A percentile compares a stretch with the other conserved stretches of the same genome.
phyloP scores from a whole-genome alignment of 2,797 vertebrate genomes.

The Remorina albescens region DNA sequence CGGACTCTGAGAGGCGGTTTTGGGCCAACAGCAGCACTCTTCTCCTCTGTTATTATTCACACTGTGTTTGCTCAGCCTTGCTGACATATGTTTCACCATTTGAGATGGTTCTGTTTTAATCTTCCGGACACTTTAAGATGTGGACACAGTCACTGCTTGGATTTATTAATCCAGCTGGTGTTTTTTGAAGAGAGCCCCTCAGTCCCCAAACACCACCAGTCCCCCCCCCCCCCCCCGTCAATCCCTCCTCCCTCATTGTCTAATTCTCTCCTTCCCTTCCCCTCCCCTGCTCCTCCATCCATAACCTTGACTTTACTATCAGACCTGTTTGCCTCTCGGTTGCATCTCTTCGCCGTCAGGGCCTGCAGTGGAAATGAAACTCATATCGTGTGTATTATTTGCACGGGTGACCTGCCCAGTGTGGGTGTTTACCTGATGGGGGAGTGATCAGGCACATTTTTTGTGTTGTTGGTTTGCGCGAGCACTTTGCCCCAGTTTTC shows the following conservation, averaged over 20 bases:
- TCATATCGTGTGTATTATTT: not conserved
- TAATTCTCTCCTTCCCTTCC: conserved; percentile 44
- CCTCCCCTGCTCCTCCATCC: conserved; percentile 30
- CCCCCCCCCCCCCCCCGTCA: too few species aligned
- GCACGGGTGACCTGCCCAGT: not conserved
- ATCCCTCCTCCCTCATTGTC: conserved; percentile 44
- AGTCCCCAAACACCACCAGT: not conserved
- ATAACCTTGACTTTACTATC: conserved; percentile 34
- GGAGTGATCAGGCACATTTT: not conserved
- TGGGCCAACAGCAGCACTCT: conserved; percentile 69
- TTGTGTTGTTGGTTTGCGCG: not conserved
- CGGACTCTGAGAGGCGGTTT: conserved; percentile 39
- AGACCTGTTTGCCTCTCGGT: conserved; percentile 34
- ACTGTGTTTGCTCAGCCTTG: conserved; percentile 78
- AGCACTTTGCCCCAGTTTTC: conserved; percentile 41
- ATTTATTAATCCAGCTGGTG: conserved; percentile 85
- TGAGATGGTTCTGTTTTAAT: conserved; percentile 77
- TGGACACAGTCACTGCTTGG: conserved; percentile 73
- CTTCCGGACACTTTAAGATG: conserved; percentile 73
- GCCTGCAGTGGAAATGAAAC: conserved; percentile 5
- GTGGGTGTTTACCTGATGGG: not conserved
- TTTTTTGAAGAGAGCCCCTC: conserved; percentile 70
- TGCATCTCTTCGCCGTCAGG: not conserved
- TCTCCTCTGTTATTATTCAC: conserved; percentile 72
- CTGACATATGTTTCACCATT: conserved; percentile 78